Conservation (phyloP, 2,888 invertebrate genomes). For the Catonia carolina region DNA sequence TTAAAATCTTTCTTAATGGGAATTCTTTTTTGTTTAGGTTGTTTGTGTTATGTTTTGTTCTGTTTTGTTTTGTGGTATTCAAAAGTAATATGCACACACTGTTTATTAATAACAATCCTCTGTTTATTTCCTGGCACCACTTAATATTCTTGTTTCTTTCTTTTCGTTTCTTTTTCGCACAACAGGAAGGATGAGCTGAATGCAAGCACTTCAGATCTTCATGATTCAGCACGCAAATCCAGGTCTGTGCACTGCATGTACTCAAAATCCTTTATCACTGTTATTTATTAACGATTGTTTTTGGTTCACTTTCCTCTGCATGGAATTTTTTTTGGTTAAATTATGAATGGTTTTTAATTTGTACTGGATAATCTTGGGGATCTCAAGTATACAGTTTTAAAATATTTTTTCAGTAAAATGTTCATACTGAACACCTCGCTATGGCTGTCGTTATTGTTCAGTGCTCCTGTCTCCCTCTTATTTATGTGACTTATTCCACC, state of each 20-base stretch:
- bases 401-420: constrained; percentile 20
- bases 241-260: constrained; percentile 32
- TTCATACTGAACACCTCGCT: too few species aligned
- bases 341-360: constrained; percentile 35
- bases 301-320: constrained; percentile 29
- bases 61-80: too few species aligned
- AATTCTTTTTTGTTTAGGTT: too few species aligned
- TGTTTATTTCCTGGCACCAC: constrained; percentile 9
- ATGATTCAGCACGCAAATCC: constrained; percentile 31
- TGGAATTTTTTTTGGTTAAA: constrained; percentile 36
- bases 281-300: constrained; percentile 17
- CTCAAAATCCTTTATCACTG: background rate
- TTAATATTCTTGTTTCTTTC: constrained; percentile 35
- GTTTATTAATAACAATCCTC: too few species aligned
- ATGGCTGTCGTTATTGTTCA: too few species aligned
- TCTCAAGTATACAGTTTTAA: background rate
- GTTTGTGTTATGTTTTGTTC: too few species aligned
- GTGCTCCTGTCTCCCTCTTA: too few species aligned
- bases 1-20: too few species aligned
- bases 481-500: too few species aligned
- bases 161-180: constrained; percentile 24
- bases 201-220: constrained; percentile 29
- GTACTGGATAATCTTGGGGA: constrained; percentile 1
- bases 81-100: too few species aligned
- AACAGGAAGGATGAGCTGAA: constrained; percentile 30